Conservation (phyloP, 2,113 vertebrate genomes). For the Okapia johnstoni region DNA sequence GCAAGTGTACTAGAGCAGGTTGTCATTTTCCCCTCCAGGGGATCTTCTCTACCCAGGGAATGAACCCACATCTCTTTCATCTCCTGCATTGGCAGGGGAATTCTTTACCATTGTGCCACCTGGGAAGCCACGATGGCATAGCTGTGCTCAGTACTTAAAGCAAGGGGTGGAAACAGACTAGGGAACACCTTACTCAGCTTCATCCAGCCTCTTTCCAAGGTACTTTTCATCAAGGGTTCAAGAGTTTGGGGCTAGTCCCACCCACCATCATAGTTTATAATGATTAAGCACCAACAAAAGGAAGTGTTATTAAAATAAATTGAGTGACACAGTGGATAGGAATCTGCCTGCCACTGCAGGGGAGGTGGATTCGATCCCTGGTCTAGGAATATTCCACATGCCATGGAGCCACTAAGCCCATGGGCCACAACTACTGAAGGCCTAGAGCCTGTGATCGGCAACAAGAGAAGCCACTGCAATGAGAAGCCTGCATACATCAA, state of each 20-base stretch:
- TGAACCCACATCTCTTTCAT: background rate
- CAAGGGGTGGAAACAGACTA: background rate
- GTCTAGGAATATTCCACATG: background rate
- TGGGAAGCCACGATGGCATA: background rate
- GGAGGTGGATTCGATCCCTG: background rate
- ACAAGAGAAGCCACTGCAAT: background rate
- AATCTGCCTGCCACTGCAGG: background rate
- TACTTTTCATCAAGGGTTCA: background rate
- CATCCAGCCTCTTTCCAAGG: background rate
- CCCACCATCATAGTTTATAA: background rate
- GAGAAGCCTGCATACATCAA: background rate
- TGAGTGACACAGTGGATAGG: background rate
- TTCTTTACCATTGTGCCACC: background rate
- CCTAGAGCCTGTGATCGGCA: background rate
- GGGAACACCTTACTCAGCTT: background rate
- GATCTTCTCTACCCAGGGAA: background rate
- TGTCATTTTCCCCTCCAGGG: background rate
- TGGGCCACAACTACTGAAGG: background rate
- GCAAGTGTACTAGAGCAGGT: background rate
- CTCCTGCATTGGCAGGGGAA: background rate
- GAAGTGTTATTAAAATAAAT: background rate
- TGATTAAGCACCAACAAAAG: background rate
- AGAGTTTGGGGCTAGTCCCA: background rate
- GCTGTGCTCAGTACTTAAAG: background rate
- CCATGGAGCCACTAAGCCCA: background rate